Evolutionary conservation across 2,888 invertebrate genomes (phyloP), one percentile per base, ranked within the genome.

Genomic region (Brachyopa scutellaris): DNA sequence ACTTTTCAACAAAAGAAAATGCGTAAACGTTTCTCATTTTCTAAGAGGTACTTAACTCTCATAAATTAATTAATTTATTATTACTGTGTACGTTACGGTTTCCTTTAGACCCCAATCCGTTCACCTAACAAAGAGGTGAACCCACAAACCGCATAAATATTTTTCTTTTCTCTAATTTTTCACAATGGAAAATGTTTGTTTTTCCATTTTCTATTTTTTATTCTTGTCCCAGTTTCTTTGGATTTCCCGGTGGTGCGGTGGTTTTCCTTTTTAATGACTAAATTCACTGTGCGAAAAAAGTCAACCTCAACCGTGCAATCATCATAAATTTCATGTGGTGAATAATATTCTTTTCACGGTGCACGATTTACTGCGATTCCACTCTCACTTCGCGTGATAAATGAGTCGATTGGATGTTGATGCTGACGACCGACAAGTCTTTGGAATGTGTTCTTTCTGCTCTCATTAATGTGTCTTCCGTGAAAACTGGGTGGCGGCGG

Each of bases 301-400:
- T n/a, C n/a, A n/a, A n/a, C n/a, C 17, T 15, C 36, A 53, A 69
- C 26, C 38, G 13, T 19, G 51, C 70, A 77, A 74, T 79, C 61
- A 79, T 42, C 74, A 79, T 79, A 74, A 73, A 55, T 61, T 66
- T 31, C 19, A 64, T 72, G 67, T 51, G 38, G 72, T 67, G 47
- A 55, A 55, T 47, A 53, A 67, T 31, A 11, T 26, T 5, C 26
- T 26, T n/a, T 79, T 47, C 57, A 45, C 42, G 49, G 36, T 38
- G 45, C 31, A 59, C 23, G 36, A 4, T 77, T 51, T 45, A 26
- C 29, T 38, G 15, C 11, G 49, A 73, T 67, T 67, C 67, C 61
- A 79, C 79, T 73, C 79, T 79, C 67, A 33, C 79, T 79, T 61
- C 38, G 66, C 73, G 45, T 79, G 77, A 73, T 55, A 69, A 66